Evolutionary conservation across 2,888 invertebrate genomes (phyloP).

Genomic region (Oxytorus armatus): DNA sequence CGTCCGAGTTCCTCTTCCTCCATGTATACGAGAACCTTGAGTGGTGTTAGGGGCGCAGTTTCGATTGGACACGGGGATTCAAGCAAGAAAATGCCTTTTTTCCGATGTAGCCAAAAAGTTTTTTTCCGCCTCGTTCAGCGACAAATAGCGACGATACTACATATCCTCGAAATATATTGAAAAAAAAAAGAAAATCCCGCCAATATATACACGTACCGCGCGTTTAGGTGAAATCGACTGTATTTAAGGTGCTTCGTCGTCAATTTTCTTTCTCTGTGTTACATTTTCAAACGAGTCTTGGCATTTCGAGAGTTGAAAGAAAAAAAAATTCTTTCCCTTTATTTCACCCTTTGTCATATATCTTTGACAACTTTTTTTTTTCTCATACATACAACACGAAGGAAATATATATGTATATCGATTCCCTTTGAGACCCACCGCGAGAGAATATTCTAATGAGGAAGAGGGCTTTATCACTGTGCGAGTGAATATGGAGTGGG

Average conservation of each 20-base stretch:
- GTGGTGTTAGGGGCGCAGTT: constrained; percentile 47
- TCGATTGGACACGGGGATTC: constrained; percentile 74
- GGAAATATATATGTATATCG: constrained; percentile 58
- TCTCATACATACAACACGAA: constrained; percentile 6
- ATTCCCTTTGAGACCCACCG: constrained; percentile 66
- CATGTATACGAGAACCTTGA: constrained; percentile 65
- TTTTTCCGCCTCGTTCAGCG: constrained; percentile 61
- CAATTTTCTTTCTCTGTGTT: constrained; percentile 23
- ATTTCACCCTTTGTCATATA: constrained; percentile 9
- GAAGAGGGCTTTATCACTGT: constrained; percentile 48
- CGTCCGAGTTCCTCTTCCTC: constrained; percentile 74
- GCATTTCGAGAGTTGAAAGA: constrained; percentile 10
- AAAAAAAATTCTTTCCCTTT: constrained; percentile 2
- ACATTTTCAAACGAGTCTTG: not conserved
- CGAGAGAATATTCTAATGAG: constrained; percentile 66
- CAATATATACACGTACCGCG: constrained; percentile 19
- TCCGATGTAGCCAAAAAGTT: constrained; percentile 73
- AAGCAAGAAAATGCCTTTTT: constrained; percentile 73
- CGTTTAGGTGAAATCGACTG: constrained; percentile 76
- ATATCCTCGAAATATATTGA: not conserved
- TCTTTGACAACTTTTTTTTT: constrained; percentile 22
- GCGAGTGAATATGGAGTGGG: constrained; percentile 7
- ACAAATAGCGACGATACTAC: constrained; percentile 18
- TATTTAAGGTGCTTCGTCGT: constrained; percentile 35
- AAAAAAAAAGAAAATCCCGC: constrained; percentile 51